Evolutionary conservation across 1,140 invertebrate genomes (phyloP), one percentile per base, ranked within the genome.

Genomic region (Globodera rostochiensis): DNA sequence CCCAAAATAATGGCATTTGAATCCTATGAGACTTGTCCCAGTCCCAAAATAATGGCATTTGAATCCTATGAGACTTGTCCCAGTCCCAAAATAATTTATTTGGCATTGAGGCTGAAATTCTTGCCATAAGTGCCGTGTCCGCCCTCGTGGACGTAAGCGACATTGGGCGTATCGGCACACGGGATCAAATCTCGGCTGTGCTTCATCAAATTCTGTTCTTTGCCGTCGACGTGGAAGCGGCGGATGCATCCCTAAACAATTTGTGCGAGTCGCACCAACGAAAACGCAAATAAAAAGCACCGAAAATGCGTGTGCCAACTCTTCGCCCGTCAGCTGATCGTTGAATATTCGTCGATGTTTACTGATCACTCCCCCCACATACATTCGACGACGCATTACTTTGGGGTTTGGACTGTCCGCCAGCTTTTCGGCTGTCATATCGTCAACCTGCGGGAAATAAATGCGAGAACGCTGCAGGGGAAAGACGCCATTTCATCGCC

Each of bases 341-440:
- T 85, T 77, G 67, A 87, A 87, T 50, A 75, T 36, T 47, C 78
- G 78, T 71, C 86, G 64, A 49, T 89, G 88, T 79, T 83, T 86
- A 11, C 86, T 88, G 67, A 89, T 88, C 25, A 89, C 86, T 53
- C 88, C 88, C 47, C 88, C 88, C n/a, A 89, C 84, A 77, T 83
- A 89, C 86, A 89, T 87, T 70, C 88, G 36, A 46, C 84, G 83
- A 36, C 80, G 77, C 84, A 88, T 89, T 13, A 89, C 88, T 60
- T 87, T 85, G 19, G 88, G 87, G 47, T 77, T 81, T 8, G 88
- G 88, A 47, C 74, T 81, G 50, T 90, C 84, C 47, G 73, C 75
- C 60, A 89, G 67, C 13, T 75, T 57, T 73, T 81, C 82, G 15
- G 82, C n/a, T 45, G 57, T 15, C 49, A 82, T 53, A 13, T 84